phyloP scores from a whole-genome alignment of 1,140 invertebrate genomes.

The Drosophila truncata region DNA sequence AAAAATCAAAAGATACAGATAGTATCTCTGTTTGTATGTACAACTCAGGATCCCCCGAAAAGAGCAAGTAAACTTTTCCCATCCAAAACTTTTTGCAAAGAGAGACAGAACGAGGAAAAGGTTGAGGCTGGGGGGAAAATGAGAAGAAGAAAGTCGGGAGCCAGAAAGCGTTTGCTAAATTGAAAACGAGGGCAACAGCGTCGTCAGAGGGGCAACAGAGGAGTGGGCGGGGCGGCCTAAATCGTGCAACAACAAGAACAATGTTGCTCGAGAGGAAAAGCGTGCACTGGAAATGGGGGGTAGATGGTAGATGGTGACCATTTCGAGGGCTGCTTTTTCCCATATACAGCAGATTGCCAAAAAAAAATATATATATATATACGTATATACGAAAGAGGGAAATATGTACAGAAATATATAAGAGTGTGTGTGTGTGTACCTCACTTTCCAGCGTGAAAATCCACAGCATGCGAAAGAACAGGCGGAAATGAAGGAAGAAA shows the following conservation, averaged over 20 bases:
- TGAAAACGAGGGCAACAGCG: constrained; percentile 45
- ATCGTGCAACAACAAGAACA: constrained; percentile 34
- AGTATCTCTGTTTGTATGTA: neutral
- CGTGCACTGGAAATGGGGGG: constrained; percentile 19
- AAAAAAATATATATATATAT: constrained; percentile 10
- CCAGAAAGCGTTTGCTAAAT: constrained; percentile 15
- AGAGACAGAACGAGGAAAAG: neutral
- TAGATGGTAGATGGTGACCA: constrained; percentile 16
- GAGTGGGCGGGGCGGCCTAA: constrained; percentile 35
- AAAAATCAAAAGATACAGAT: neutral
- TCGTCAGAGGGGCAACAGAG: constrained; percentile 7
- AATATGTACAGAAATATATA: constrained; percentile 31
- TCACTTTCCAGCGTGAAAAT: constrained; percentile 39
- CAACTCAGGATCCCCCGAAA: constrained; percentile 16
- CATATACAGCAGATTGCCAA: constrained; percentile 36
- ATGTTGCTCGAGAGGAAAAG: constrained; percentile 18
- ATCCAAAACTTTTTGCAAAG: constrained; percentile 21
- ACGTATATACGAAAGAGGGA: constrained; percentile 12
- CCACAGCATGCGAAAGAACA: constrained; percentile 9
- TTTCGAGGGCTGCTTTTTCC: constrained; percentile 43
- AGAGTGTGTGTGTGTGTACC: constrained; percentile 32
- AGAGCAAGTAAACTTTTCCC: constrained; percentile 11
- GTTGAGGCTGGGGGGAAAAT: no score
- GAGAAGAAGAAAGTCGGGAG: constrained; percentile 9
- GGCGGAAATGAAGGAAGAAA: constrained; percentile 30